Evolutionary conservation across 2,113 vertebrate species (phyloP).

Genomic region (Mixornis gularis): DNA sequence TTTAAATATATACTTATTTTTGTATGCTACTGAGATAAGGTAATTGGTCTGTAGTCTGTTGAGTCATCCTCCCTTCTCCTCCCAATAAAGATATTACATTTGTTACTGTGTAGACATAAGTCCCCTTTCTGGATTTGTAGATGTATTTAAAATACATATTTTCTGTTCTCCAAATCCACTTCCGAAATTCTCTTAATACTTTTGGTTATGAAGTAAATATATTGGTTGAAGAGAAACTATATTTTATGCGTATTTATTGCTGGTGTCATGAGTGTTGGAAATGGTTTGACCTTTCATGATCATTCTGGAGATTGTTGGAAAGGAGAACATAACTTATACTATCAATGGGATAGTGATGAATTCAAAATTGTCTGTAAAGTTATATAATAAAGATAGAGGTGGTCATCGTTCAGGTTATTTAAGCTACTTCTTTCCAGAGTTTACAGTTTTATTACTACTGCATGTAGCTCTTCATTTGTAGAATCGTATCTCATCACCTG

Average conservation of each 20-base stretch:
- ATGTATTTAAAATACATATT: not conserved
- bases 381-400: not conserved
- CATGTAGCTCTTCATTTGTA: not conserved
- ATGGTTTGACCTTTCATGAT: slow-evolving; percentile 9
- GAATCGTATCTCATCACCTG: not conserved
- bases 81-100: not conserved
- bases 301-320: not conserved
- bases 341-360: not conserved
- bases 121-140: not conserved
- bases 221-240: not conserved
- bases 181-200: not conserved
- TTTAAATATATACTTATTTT: not conserved
- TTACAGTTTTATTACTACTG: not conserved
- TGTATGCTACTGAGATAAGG: not conserved
- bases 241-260: slow-evolving; percentile 41
- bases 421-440: not conserved
- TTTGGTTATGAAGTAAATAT: not conserved
- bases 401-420: not conserved
- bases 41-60: not conserved
- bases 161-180: not conserved
- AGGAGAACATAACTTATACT: not conserved
- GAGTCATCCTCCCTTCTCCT: not conserved
- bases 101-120: not conserved
- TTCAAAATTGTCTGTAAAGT: not conserved
- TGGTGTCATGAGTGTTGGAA: slow-evolving; percentile 28